Conservation (phyloP, 1,140 invertebrate genomes). For the Microplitis mediator region DNA sequence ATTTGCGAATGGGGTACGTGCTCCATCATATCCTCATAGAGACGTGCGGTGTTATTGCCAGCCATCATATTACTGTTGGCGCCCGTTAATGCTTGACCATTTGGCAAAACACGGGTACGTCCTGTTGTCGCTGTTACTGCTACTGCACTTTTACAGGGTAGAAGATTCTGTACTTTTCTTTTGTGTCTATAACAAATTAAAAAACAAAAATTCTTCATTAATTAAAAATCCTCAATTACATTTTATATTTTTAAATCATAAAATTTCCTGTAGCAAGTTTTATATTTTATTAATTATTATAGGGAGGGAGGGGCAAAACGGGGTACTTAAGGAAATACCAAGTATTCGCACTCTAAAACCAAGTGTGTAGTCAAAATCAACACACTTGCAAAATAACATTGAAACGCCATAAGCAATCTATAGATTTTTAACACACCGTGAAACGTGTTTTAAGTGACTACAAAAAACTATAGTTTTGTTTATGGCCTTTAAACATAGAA, state of each 20-base stretch:
- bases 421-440: too few species aligned
- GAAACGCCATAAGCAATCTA: too few species aligned
- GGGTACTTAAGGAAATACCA: too few species aligned
- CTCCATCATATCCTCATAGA: slow-evolving; percentile 71
- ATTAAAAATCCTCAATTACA: neutral
- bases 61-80: slow-evolving; percentile 36
- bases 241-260: slow-evolving; percentile 7
- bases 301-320: too few species aligned
- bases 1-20: slow-evolving; percentile 56
- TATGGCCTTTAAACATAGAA: too few species aligned
- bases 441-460: too few species aligned
- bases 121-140: slow-evolving; percentile 61
- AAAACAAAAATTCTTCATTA: neutral
- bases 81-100: slow-evolving; percentile 47
- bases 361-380: too few species aligned
- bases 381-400: too few species aligned
- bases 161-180: slow-evolving; percentile 73
- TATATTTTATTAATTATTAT: too few species aligned
- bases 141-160: slow-evolving; percentile 72
- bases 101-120: slow-evolving; percentile 37
- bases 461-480: too few species aligned
- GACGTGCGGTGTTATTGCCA: slow-evolving; percentile 55
- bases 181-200: slow-evolving; percentile 68
- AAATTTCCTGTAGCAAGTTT: too few species aligned
- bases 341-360: too few species aligned